Evolutionary conservation across 2,888 invertebrate genomes (phyloP).

Genomic region (Cephus spinipes): DNA sequence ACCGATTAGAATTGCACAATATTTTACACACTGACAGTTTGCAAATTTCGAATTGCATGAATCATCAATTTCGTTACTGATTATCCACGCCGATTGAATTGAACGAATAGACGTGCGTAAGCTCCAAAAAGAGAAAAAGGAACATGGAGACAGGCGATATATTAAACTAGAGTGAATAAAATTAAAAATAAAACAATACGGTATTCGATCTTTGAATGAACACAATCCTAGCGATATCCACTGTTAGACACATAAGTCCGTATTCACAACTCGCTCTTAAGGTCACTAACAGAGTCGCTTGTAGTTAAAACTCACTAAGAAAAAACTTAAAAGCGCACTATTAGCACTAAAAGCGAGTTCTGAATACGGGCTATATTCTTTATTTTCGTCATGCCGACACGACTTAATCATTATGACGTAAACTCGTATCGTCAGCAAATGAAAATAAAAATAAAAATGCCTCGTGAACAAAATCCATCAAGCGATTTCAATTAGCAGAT

Average conservation of each 20-base stretch:
- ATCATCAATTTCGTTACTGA: background rate
- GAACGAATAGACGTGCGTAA: background rate
- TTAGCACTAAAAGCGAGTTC: too few species aligned
- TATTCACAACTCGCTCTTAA: too few species aligned
- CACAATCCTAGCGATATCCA: background rate
- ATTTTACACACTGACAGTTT: background rate
- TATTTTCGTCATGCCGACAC: background rate
- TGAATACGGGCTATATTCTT: too few species aligned
- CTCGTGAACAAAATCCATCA: constrained; percentile 33
- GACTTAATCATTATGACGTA: background rate
- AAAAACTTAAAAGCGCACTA: too few species aligned
- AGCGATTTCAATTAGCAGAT: constrained; percentile 27
- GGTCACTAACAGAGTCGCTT: too few species aligned
- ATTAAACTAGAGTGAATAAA: background rate
- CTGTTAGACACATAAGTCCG: background rate
- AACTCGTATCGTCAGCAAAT: background rate
- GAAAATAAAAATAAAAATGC: background rate
- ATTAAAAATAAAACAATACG: background rate
- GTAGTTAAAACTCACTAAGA: too few species aligned
- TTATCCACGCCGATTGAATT: background rate
- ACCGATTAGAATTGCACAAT: background rate
- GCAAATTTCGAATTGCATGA: background rate
- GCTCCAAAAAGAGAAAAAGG: background rate
- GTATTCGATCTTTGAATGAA: background rate
- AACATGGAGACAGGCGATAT: background rate